Evolutionary conservation across 2,888 invertebrate species (phyloP).

Genomic region (Nephrotoma appendiculata): DNA sequence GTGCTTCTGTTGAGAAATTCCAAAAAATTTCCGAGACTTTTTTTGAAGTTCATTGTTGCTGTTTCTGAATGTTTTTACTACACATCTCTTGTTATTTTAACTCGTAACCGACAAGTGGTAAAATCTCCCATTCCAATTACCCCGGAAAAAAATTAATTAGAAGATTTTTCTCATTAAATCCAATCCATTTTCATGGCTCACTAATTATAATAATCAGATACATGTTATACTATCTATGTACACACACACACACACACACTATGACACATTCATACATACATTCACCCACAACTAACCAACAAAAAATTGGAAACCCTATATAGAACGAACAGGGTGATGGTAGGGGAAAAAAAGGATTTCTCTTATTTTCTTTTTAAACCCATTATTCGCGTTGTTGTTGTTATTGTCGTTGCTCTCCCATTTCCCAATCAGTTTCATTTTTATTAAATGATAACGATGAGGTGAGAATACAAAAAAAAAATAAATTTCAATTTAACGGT

Average conservation of each 20-base stretch:
- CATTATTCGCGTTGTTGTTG: neutral
- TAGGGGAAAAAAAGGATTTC: neutral
- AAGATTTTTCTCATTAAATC: neutral
- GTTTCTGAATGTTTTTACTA: too few relatives aligned
- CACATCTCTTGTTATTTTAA: too few relatives aligned
- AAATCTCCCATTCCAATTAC: too few relatives aligned
- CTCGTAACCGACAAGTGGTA: too few relatives aligned
- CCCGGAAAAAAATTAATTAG: neutral
- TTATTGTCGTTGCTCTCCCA: neutral
- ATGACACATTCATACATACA: neutral
- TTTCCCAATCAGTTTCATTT: neutral
- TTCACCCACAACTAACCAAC: neutral
- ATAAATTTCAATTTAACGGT: conserved; percentile 1
- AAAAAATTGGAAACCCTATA: neutral
- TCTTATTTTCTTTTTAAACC: neutral
- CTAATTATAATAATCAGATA: neutral
- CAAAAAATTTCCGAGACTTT: too few relatives aligned
- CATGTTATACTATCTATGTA: too few relatives aligned
- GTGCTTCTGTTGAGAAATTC: too few relatives aligned
- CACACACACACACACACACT: neutral
- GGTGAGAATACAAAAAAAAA: neutral
- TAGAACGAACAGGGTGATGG: too few relatives aligned
- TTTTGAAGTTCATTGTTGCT: too few relatives aligned
- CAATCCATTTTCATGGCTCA: neutral
- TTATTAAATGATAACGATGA: neutral